These are phyloP conservation scores for Pseudomyrmex concolor DNA, from an alignment of 1,140 invertebrate genomes.

Conservation along the genomic window DNA sequence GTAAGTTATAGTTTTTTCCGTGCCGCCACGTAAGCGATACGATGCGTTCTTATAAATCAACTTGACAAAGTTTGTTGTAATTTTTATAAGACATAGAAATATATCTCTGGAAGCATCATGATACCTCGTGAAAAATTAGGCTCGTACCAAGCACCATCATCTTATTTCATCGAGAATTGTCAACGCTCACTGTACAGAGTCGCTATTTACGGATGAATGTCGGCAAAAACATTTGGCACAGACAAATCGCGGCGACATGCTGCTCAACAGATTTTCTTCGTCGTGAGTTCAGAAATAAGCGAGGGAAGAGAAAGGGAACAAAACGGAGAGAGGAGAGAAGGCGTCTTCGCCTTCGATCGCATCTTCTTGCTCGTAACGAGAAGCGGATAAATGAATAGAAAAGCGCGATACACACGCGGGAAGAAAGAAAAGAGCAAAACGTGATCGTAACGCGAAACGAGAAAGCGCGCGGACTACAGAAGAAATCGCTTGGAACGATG, in stretches of 20 bases:
- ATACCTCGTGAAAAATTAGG: conserved; percentile 12
- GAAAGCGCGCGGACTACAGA: conserved; percentile 6
- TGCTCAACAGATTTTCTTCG: conserved; percentile 49
- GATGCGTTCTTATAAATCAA: neutral
- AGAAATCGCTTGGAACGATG: conserved; percentile 52
- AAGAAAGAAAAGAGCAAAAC: conserved; percentile 16
- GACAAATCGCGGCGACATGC: conserved; percentile 40
- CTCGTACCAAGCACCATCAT: conserved; percentile 10
- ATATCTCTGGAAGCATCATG: too few relatives aligned
- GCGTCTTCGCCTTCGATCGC: neutral
- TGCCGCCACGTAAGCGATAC: neutral
- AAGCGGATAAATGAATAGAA: conserved; percentile 54
- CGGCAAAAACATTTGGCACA: conserved; percentile 53
- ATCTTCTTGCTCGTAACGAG: conserved; percentile 47
- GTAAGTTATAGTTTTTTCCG: conserved; percentile 1
- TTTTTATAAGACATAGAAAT: neutral
- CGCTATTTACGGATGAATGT: conserved; percentile 46
- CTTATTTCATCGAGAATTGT: conserved; percentile 47
- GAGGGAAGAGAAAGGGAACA: neutral
- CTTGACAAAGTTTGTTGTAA: neutral
- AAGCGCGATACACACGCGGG: neutral
- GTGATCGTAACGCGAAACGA: conserved; percentile 5
- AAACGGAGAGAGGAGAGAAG: neutral
- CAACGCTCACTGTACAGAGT: conserved; percentile 33
- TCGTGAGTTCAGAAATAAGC: conserved; percentile 40